These are phyloP conservation scores for Bathynomus jamesi DNA, from an alignment of 1,140 invertebrate species.

Conservation along the genomic window DNA sequence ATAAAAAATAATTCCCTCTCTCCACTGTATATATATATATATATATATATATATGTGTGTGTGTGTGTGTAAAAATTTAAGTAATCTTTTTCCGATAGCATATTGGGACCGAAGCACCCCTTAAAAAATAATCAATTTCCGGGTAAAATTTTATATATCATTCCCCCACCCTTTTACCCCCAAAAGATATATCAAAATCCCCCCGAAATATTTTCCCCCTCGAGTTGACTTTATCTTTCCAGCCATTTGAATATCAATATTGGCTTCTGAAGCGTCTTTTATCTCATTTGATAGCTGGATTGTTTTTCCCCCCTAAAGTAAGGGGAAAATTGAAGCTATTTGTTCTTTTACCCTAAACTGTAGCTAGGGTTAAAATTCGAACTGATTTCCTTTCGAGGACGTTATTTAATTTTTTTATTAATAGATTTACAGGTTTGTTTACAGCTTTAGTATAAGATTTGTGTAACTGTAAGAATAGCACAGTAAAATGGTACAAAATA, in stretches of 20 bases:
- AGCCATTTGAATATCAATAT: slow-evolving; percentile 1
- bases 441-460: no score
- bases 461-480: no score
- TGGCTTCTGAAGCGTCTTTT: not conserved
- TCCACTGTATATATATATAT: slow-evolving; percentile 5
- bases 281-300: not conserved
- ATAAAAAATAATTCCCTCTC: no score
- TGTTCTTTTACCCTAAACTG: not conserved
- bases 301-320: not conserved
- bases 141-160: not conserved
- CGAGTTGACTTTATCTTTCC: not conserved
- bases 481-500: no score
- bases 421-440: no score
- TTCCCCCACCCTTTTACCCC: not conserved
- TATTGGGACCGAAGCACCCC: not conserved
- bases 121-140: not conserved
- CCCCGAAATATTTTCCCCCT: not conserved
- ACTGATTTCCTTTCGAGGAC: no score
- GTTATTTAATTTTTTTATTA: no score
- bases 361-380: not conserved
- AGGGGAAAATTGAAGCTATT: not conserved
- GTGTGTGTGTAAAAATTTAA: not conserved
- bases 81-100: slow-evolving; percentile 5
- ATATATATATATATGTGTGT: not conserved
- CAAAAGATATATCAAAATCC: not conserved